Conservation (phyloP, 2,888 invertebrate genomes). For the Bhutanitis thaidina region DNA sequence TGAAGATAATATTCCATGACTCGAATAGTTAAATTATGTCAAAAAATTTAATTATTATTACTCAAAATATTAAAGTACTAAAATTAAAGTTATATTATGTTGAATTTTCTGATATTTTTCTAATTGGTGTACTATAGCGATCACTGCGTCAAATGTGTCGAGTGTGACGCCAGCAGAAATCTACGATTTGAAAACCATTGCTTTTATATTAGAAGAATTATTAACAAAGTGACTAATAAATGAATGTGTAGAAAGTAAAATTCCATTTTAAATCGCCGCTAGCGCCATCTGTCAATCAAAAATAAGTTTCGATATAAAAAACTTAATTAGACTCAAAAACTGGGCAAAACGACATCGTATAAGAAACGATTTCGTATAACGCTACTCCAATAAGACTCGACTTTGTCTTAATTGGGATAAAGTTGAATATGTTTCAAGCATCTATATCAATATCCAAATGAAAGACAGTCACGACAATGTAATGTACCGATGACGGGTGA, state of each 20-base stretch:
- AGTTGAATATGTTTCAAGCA: constrained; percentile 32
- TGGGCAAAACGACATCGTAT: constrained; percentile 47
- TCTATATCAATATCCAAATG: constrained; percentile 23
- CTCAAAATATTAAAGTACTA: too few relatives aligned
- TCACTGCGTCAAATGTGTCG: too few relatives aligned
- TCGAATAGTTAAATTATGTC: too few relatives aligned
- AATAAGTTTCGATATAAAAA: constrained; percentile 73
- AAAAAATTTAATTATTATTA: too few relatives aligned
- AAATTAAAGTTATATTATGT: too few relatives aligned
- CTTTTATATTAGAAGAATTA: constrained; percentile 10
- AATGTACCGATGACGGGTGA: constrained; percentile 71
- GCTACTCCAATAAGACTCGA: neutral
- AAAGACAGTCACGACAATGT: constrained; percentile 44
- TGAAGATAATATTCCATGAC: too few relatives aligned
- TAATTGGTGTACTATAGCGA: too few relatives aligned
- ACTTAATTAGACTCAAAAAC: constrained; percentile 76
- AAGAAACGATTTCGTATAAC: constrained; percentile 24
- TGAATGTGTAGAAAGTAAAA: constrained; percentile 30
- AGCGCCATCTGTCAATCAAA: constrained; percentile 77
- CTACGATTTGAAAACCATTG: neutral
- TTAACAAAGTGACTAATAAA: constrained; percentile 27
- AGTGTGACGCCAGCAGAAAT: too few relatives aligned
- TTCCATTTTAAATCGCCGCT: constrained; percentile 69
- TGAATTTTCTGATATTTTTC: too few relatives aligned
- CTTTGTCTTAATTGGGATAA: constrained; percentile 32